phyloP scores from a whole-genome alignment of 2,888 invertebrate genomes.

The Drosophila subquinaria region DNA sequence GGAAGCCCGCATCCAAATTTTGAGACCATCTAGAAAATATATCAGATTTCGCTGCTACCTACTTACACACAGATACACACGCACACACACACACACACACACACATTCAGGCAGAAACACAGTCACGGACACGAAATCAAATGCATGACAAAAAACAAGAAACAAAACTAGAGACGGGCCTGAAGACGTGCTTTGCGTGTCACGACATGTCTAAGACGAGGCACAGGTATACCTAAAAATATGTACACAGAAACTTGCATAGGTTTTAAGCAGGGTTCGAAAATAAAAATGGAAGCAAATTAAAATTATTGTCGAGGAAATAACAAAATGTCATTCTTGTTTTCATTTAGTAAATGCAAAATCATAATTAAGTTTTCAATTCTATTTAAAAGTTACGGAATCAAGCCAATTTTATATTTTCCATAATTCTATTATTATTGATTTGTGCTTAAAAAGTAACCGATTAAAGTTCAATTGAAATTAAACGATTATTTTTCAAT shows the following conservation, averaged over 20 bases:
- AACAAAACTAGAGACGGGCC: slow-evolving; percentile 16
- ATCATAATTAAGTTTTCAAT: no score
- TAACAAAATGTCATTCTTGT: no score
- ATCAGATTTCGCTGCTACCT: slow-evolving; percentile 74
- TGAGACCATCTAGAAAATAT: slow-evolving; percentile 55
- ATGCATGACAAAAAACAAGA: slow-evolving; percentile 53
- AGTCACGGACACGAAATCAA: slow-evolving; percentile 48
- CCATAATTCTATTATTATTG: no score
- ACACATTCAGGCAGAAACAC: slow-evolving; percentile 16
- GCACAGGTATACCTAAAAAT: neutral
- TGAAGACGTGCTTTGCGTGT: slow-evolving; percentile 5
- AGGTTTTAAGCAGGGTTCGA: neutral
- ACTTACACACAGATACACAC: slow-evolving; percentile 35
- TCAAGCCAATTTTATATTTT: no score
- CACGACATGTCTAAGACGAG: slow-evolving; percentile 4
- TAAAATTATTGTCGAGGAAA: no score
- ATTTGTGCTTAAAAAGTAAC: no score
- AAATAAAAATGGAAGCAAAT: neutral
- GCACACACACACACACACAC: slow-evolving; percentile 8
- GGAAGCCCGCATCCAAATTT: slow-evolving; percentile 40
- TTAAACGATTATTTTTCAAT: no score
- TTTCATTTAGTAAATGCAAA: no score
- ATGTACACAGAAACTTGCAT: neutral
- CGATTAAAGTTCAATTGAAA: no score
- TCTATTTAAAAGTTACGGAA: no score